Evolutionary conservation across 1,140 invertebrate species (phyloP).

Genomic region (Scaptodrosophila lebanonensis): DNA sequence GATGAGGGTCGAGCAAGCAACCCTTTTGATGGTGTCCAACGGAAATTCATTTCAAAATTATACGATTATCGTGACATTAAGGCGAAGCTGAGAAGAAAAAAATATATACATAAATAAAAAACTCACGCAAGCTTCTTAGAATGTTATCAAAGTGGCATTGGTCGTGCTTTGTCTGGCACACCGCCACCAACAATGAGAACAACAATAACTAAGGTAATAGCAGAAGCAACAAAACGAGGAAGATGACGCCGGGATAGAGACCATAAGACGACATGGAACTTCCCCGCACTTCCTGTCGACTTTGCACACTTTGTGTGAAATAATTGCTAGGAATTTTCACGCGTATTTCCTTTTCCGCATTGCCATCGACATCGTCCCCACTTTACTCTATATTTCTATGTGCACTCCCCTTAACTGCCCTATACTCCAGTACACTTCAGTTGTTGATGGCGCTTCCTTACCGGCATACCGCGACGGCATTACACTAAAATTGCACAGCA

Average conservation of each 20-base stretch:
- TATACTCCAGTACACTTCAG: not conserved
- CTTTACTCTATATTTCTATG: not conserved
- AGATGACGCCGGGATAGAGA: slow-evolving; percentile 18
- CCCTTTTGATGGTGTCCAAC: slow-evolving; percentile 30
- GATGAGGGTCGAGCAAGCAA: slow-evolving; percentile 7
- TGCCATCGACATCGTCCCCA: not conserved
- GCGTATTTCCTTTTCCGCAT: slow-evolving; percentile 57
- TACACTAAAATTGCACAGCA: slow-evolving; percentile 53
- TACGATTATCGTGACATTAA: slow-evolving; percentile 63
- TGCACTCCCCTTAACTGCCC: not conserved
- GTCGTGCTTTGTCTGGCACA: slow-evolving; percentile 45
- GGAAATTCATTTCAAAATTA: slow-evolving; percentile 39
- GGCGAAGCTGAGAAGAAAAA: too few relatives aligned
- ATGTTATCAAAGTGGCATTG: slow-evolving; percentile 56
- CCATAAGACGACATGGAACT: slow-evolving; percentile 26
- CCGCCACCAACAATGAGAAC: not conserved
- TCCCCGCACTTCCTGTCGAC: slow-evolving; percentile 11
- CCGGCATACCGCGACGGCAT: slow-evolving; percentile 36
- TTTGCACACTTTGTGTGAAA: slow-evolving; percentile 63
- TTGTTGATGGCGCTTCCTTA: slow-evolving; percentile 13
- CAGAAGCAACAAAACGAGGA: slow-evolving; percentile 31
- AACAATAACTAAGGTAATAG: not conserved
- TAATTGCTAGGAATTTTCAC: slow-evolving; percentile 73
- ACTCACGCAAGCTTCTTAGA: slow-evolving; percentile 58
- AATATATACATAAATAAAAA: too few relatives aligned